Conservation (phyloP, 2,888 invertebrate genomes). For the Linnaemya vulpina region DNA sequence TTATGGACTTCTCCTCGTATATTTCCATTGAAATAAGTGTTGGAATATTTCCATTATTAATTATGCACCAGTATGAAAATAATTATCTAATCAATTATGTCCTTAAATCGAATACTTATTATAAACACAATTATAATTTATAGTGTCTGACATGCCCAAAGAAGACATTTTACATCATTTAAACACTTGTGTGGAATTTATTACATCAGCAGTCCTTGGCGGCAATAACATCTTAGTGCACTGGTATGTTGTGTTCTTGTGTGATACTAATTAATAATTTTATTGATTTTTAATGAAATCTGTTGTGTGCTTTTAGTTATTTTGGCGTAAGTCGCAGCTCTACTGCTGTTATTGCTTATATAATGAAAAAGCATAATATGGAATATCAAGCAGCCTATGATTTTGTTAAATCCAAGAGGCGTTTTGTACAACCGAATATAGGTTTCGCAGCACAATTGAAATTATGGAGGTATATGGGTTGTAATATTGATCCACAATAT, state of each 20-base stretch:
- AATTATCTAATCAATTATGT: conserved; percentile 3
- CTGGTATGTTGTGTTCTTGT: conserved; percentile 85
- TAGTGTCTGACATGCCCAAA: conserved; percentile 92
- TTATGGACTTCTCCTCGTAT: not conserved
- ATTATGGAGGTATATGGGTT: conserved; percentile 91
- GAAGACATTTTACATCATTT: conserved; percentile 93
- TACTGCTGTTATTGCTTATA: conserved; percentile 92
- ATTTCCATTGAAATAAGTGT: not conserved
- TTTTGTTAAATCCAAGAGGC: conserved; percentile 87
- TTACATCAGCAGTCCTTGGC: conserved; percentile 86
- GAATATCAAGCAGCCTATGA: conserved; percentile 89
- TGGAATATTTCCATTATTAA: not conserved
- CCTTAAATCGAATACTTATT: conserved; percentile 25
- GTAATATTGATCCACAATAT: conserved; percentile 87
- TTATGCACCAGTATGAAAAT: not conserved
- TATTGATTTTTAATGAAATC: conserved; percentile 36
- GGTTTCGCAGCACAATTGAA: conserved; percentile 92
- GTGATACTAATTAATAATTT: not conserved
- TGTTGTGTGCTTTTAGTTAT: conserved; percentile 85
- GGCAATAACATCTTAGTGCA: conserved; percentile 92
- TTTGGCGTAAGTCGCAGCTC: conserved; percentile 96
- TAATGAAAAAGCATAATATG: conserved; percentile 93
- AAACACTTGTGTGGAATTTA: conserved; percentile 90
- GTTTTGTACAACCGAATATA: conserved; percentile 90
- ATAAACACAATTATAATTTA: conserved; percentile 45